These are phyloP conservation scores for Lumbricus terrestris DNA, from an alignment of 2,888 invertebrate genomes.

Conservation along the genomic window DNA sequence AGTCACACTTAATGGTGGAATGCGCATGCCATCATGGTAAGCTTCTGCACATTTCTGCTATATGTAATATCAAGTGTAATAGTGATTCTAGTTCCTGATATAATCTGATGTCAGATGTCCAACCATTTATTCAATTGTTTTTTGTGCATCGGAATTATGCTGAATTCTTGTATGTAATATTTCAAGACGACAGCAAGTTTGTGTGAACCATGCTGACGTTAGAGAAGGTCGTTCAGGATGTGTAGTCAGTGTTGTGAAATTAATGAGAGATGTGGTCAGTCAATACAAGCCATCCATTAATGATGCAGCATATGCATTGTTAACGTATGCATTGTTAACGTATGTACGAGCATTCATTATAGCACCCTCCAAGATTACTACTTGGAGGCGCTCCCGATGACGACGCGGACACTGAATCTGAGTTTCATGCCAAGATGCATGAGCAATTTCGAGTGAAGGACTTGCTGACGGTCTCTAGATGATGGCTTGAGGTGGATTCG, in stretches of 20 bases:
- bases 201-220: neutral
- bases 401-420: too few species aligned
- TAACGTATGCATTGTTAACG: too few species aligned
- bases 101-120: neutral
- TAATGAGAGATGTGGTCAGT: too few species aligned
- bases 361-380: too few species aligned
- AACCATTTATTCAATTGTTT: neutral
- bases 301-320: too few species aligned
- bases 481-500: too few species aligned
- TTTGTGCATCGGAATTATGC: neutral
- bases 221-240: neutral
- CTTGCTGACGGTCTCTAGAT: too few species aligned
- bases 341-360: too few species aligned
- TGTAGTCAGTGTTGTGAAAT: neutral
- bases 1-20: slow-evolving; percentile 40
- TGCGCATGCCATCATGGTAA: slow-evolving; percentile 43
- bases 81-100: neutral
- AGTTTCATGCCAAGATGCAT: too few species aligned
- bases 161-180: neutral
- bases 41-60: neutral
- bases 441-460: too few species aligned
- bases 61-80: neutral
- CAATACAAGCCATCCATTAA: too few species aligned
- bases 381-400: too few species aligned
- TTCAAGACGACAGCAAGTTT: neutral